Conservation (phyloP, 1,140 invertebrate species). For the Macrosteles quadrilineatus region DNA sequence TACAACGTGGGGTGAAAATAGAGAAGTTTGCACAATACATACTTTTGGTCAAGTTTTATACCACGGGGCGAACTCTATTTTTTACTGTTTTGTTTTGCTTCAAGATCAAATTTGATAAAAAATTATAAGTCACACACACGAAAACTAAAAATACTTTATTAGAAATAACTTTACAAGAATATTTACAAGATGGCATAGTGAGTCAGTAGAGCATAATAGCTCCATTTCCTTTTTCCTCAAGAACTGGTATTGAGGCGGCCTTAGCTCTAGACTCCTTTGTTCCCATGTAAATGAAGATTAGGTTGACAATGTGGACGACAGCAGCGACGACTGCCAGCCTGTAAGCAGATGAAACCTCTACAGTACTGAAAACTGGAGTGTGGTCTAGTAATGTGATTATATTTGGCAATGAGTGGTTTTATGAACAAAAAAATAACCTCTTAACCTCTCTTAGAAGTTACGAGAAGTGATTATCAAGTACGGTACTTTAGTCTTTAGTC, state of each 20-base stretch:
- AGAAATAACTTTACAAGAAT: constrained; percentile 6
- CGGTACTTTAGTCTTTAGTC: no score
- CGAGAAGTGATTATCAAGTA: no score
- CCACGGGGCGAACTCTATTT: no score
- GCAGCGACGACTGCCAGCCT: constrained; percentile 76
- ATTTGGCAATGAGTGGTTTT: not conserved
- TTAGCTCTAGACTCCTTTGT: constrained; percentile 64
- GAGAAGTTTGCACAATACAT: no score
- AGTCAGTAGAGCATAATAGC: constrained; percentile 78
- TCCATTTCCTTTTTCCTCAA: constrained; percentile 80
- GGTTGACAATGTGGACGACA: constrained; percentile 70
- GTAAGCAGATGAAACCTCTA: constrained; percentile 46
- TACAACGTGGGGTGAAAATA: no score
- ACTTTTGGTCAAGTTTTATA: no score
- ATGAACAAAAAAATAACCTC: no score
- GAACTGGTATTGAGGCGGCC: constrained; percentile 64
- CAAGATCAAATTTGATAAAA: no score
- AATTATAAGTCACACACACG: no score
- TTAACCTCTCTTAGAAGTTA: no score
- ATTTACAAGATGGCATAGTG: constrained; percentile 20
- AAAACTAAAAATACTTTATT: constrained; percentile 20
- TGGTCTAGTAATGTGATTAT: constrained; percentile 9
- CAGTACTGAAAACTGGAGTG: constrained; percentile 28
- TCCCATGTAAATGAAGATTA: constrained; percentile 72
- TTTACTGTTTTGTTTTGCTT: no score